Conservation (phyloP, 1,140 invertebrate genomes). For the Diorhabda sublineata region DNA sequence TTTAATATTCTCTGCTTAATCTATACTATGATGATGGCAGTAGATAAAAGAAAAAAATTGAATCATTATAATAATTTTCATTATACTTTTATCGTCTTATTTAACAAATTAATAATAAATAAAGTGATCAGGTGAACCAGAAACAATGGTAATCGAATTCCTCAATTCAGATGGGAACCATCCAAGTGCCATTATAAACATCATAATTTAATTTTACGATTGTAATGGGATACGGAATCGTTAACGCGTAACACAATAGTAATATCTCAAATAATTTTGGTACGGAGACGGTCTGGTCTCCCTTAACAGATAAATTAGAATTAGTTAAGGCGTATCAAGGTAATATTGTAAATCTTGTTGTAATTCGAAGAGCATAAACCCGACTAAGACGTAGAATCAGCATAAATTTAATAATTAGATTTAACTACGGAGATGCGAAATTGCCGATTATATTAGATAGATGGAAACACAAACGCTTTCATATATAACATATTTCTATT, state of each 20-base stretch:
- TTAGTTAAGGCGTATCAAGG: slow-evolving; percentile 48
- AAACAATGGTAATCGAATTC: neutral
- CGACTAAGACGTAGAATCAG: slow-evolving; percentile 51
- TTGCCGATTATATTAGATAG: slow-evolving; percentile 3
- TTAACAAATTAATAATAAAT: too few species aligned
- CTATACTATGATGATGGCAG: too few species aligned
- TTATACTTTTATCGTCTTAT: too few species aligned
- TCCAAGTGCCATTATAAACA: slow-evolving; percentile 33
- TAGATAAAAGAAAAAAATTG: too few species aligned
- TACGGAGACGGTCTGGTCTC: slow-evolving; percentile 17
- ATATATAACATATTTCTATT: too few species aligned
- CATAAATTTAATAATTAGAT: slow-evolving; percentile 51
- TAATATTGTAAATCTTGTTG: slow-evolving; percentile 50
- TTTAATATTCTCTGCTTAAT: too few species aligned
- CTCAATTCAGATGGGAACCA: slow-evolving; percentile 8
- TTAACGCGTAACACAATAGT: slow-evolving; percentile 36
- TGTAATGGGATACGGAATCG: slow-evolving; percentile 37
- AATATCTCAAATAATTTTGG: slow-evolving; percentile 39
- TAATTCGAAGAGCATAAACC: slow-evolving; percentile 44
- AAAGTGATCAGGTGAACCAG: neutral
- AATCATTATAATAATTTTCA: too few species aligned
- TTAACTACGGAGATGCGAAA: slow-evolving; percentile 13
- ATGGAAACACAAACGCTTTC: too few species aligned
- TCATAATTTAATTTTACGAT: slow-evolving; percentile 46
- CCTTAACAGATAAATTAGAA: slow-evolving; percentile 48